A percentile compares a stretch with the other conserved stretches of the same genome.
Conservation (phyloP, 2,797 vertebrate species). For the Centroberyx gerrardi region DNA sequence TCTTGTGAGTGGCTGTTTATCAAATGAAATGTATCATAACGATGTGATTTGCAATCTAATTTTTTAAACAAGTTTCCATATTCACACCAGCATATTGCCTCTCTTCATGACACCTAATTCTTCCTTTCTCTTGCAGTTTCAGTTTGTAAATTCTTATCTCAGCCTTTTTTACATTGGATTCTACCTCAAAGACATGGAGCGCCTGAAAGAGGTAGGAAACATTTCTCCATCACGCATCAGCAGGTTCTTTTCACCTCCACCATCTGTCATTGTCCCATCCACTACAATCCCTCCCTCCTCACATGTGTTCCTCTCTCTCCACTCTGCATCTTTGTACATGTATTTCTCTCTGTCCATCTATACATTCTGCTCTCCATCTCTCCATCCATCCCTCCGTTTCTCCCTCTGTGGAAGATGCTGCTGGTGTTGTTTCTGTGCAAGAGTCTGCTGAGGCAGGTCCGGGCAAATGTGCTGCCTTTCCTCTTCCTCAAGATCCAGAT, state of each 20-base stretch:
- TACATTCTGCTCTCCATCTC: neutral
- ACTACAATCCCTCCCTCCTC: constrained; percentile 30
- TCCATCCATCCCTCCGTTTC: constrained; percentile 56
- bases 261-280: neutral
- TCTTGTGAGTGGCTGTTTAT: constrained; percentile 89
- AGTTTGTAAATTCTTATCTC: constrained; percentile 99
- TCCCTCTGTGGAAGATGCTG: constrained; percentile 87
- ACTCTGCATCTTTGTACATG: constrained; percentile 38
- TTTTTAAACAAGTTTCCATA: neutral
- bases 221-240: neutral
- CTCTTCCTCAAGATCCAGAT: constrained; percentile 87
- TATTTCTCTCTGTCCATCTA: constrained; percentile 56
- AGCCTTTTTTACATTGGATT: constrained; percentile 99
- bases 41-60: neutral
- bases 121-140: constrained; percentile 88
- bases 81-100: neutral
- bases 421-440: constrained; percentile 89
- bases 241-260: constrained; percentile 9
- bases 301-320: constrained; percentile 49
- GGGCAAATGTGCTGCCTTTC: constrained; percentile 88
- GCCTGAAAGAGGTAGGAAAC: constrained; percentile 94
- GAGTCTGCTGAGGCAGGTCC: constrained; percentile 91
- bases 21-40: neutral
- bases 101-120: constrained; percentile 5
- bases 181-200: constrained; percentile 99